A percentile compares a stretch with the other conserved stretches of the same genome.
Evolutionary conservation across 1,140 invertebrate genomes (phyloP).

Genomic region (Drosophila pseudoobscura): DNA sequence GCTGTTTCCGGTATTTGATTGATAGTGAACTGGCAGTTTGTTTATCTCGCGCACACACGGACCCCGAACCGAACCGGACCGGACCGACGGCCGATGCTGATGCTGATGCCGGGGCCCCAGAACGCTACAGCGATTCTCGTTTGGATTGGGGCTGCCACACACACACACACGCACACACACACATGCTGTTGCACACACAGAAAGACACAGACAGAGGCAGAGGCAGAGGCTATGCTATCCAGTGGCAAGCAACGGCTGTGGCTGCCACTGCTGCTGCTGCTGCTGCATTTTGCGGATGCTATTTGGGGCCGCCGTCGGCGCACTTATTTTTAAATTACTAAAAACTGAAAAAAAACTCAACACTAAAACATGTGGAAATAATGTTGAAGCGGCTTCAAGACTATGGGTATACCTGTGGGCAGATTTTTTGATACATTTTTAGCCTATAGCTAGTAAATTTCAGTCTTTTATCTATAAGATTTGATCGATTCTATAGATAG

Average conservation of each 20-base stretch:
- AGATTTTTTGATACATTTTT: no score
- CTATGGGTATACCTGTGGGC: no score
- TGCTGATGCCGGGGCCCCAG: conserved; percentile 22
- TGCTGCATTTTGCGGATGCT: conserved; percentile 80
- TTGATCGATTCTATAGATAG: no score
- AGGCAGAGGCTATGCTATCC: conserved; percentile 14
- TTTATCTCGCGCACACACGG: conserved; percentile 79
- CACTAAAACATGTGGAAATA: conserved; percentile 22
- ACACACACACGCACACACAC: conserved; percentile 15
- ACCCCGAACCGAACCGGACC: conserved; percentile 41
- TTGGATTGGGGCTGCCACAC: conserved; percentile 43
- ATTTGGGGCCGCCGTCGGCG: conserved; percentile 79
- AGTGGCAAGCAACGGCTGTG: conserved; percentile 30
- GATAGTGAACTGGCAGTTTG: conserved; percentile 83
- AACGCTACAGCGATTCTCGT: conserved; percentile 24
- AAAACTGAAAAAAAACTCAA: conserved; percentile 57
- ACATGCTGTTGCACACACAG: not conserved
- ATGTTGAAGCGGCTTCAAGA: not conserved
- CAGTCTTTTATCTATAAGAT: no score
- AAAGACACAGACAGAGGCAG: no score
- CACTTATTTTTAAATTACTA: conserved; percentile 82
- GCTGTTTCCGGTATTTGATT: conserved; percentile 83
- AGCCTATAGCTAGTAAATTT: no score
- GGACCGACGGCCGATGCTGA: conserved; percentile 32
- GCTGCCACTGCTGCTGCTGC: conserved; percentile 15